Conservation (phyloP, 2,113 vertebrate species). For the Oncorhynchus tshawytscha region DNA sequence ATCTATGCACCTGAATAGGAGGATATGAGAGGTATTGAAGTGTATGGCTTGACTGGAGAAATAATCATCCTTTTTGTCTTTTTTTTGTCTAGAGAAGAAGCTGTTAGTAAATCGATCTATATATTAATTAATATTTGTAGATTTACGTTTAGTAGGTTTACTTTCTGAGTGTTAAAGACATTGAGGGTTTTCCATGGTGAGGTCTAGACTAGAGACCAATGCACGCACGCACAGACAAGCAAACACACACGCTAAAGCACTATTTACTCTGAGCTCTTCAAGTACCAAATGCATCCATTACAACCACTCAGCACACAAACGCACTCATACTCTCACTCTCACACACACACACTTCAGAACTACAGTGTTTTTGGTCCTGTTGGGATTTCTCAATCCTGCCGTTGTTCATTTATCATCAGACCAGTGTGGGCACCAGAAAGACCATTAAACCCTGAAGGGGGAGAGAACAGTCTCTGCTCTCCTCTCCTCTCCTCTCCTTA, state of each 20-base stretch:
- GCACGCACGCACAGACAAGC: neutral
- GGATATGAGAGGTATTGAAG: slow-evolving; percentile 93
- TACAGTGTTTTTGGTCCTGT: slow-evolving; percentile 74
- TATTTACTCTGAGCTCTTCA: slow-evolving; percentile 61
- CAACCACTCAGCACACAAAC: slow-evolving; percentile 29
- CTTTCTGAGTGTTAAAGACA: slow-evolving; percentile 34
- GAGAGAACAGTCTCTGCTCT: slow-evolving; percentile 50
- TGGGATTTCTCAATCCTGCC: slow-evolving; percentile 51
- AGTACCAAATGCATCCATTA: slow-evolving; percentile 40
- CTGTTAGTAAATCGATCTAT: slow-evolving; percentile 48
- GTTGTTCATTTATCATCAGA: slow-evolving; percentile 45
- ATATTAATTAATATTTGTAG: slow-evolving; percentile 54
- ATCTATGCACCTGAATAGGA: slow-evolving; percentile 83
- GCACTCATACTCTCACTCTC: slow-evolving; percentile 1
- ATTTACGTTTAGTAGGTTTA: slow-evolving; percentile 35
- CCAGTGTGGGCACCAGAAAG: slow-evolving; percentile 61
- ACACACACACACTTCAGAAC: slow-evolving; percentile 45
- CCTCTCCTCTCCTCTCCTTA: slow-evolving; percentile 2
- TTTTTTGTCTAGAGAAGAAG: slow-evolving; percentile 44
- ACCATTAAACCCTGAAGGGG: slow-evolving; percentile 63
- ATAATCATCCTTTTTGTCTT: slow-evolving; percentile 42
- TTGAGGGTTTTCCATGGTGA: slow-evolving; percentile 25
- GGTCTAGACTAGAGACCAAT: slow-evolving; percentile 3
- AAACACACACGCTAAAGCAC: slow-evolving; percentile 7
- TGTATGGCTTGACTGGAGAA: slow-evolving; percentile 92